Conservation (phyloP, 2,888 invertebrate species). For the Pyrgus malvae region DNA sequence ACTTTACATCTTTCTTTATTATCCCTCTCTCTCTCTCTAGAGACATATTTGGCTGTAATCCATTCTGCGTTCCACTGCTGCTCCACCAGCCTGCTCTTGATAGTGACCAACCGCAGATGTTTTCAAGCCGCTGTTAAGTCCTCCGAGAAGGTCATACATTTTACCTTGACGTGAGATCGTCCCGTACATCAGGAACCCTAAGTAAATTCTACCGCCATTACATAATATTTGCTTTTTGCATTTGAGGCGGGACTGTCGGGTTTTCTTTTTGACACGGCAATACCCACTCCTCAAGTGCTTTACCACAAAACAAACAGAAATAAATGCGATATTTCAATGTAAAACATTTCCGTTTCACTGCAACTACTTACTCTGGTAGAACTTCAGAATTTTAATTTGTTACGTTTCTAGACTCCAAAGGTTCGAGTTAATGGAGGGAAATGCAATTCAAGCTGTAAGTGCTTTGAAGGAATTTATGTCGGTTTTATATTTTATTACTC, state of each 20-base stretch:
- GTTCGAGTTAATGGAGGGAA: background rate
- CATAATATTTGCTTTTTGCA: background rate
- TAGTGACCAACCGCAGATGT: no score
- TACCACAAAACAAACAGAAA: constrained; percentile 4
- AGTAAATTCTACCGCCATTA: background rate
- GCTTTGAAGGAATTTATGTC: background rate
- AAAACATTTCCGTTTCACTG: constrained; percentile 23
- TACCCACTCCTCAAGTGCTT: constrained; percentile 8
- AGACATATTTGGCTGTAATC: no score
- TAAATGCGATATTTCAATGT: constrained; percentile 10
- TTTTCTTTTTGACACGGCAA: constrained; percentile 14
- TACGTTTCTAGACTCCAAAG: constrained; percentile 13
- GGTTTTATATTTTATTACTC: background rate
- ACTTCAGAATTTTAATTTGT: constrained; percentile 30
- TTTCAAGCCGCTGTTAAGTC: no score
- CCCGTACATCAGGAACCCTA: background rate
- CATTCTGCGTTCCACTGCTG: no score
- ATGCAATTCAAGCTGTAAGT: background rate
- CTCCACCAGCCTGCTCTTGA: no score
- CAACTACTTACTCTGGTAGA: constrained; percentile 27
- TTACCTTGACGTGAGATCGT: background rate
- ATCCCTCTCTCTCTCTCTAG: no score
- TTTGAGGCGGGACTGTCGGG: background rate
- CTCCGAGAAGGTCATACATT: no score
- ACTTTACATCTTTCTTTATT: no score